Conservation (phyloP, 1,140 invertebrate genomes). For the Agrilus planipennis region DNA sequence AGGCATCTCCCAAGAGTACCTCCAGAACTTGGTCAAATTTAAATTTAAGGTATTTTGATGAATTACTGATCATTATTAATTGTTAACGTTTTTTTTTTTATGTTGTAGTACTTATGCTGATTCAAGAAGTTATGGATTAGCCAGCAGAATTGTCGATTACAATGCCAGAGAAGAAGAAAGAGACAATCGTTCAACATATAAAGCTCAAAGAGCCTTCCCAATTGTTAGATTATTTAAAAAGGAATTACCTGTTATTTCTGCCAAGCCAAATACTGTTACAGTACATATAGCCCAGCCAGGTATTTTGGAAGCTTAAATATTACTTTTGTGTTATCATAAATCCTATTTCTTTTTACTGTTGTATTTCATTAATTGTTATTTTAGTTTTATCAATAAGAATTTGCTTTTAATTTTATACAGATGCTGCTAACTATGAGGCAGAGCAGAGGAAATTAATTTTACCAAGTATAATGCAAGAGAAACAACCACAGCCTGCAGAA, state of each 20-base stretch:
- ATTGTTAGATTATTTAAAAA: conserved; percentile 26
- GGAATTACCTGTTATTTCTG: conserved; percentile 23
- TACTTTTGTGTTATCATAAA: background rate
- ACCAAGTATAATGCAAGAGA: background rate
- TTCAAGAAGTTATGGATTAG: conserved; percentile 35
- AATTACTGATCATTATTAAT: no score
- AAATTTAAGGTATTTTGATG: no score
- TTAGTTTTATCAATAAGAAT: conserved; percentile 1
- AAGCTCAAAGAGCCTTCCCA: conserved; percentile 29
- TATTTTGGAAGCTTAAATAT: no score
- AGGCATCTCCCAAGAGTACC: no score
- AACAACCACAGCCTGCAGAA: background rate
- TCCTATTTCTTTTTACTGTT: background rate
- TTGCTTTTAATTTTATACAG: background rate
- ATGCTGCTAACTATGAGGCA: background rate
- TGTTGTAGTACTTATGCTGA: conserved; percentile 33
- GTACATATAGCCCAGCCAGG: conserved; percentile 34
- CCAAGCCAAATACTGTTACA: conserved; percentile 24
- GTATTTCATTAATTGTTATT: background rate
- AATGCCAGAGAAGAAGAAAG: conserved; percentile 25
- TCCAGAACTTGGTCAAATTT: no score
- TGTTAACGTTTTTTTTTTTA: no score
- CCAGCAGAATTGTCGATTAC: conserved; percentile 34
- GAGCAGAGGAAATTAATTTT: background rate
- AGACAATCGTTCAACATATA: conserved; percentile 22